Percentiles rank a stretch among this genome's conserved stretches.
These are phyloP conservation scores for Drosophila nr. medialis DNA, from an alignment of 2,888 invertebrate genomes.

Conservation along the genomic window DNA sequence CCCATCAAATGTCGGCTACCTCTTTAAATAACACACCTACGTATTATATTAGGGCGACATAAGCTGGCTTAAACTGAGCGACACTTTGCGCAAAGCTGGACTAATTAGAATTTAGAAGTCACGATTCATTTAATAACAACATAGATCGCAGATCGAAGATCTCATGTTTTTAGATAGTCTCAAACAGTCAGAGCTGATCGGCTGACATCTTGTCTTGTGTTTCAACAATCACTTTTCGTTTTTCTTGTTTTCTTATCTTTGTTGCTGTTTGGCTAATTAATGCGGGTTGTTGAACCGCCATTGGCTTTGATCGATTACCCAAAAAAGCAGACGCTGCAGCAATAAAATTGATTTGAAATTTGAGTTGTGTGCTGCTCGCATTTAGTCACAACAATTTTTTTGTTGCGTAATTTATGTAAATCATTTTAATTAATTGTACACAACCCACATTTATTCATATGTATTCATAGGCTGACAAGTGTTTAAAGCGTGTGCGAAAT, in stretches of 20 bases:
- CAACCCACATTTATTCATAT: not conserved
- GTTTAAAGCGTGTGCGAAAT: conserved; percentile 36
- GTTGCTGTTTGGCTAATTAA: conserved; percentile 40
- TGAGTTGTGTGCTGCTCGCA: conserved; percentile 45
- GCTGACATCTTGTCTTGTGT: conserved; percentile 18
- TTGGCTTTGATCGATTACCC: conserved; percentile 62
- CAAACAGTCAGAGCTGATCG: conserved; percentile 1
- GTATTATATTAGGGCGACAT: conserved; percentile 12
- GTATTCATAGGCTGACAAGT: conserved; percentile 36
- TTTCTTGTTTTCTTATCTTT: conserved; percentile 43
- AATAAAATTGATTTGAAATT: conserved; percentile 49
- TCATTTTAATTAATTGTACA: conserved; percentile 58
- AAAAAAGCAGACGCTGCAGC: conserved; percentile 31
- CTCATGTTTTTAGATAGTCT: not conserved
- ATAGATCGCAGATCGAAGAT: conserved; percentile 18
- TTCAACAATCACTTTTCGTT: conserved; percentile 69
- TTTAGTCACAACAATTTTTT: conserved; percentile 40
- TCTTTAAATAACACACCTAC: conserved; percentile 24
- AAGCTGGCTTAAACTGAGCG: conserved; percentile 30
- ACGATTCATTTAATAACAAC: conserved; percentile 32
- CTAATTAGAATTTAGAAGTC: conserved; percentile 57
- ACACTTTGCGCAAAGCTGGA: conserved; percentile 45
- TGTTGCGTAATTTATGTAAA: conserved; percentile 52
- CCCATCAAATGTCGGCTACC: conserved; percentile 18
- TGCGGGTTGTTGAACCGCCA: conserved; percentile 74